Percentiles rank a stretch among this genome's conserved stretches.
Conservation (phyloP, 1,140 invertebrate genomes). For the Papilio xuthus region DNA sequence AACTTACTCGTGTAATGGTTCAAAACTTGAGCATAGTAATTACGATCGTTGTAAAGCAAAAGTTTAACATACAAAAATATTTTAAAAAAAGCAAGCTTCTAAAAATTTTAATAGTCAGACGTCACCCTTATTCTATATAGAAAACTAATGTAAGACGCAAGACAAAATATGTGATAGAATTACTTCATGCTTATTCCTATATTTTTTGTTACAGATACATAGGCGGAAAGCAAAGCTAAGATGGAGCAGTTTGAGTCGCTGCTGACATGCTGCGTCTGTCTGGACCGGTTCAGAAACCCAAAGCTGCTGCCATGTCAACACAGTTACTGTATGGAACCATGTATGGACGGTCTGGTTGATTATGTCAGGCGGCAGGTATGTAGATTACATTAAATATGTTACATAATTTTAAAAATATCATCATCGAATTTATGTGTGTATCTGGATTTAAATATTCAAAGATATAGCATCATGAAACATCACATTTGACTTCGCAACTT, state of each 20-base stretch:
- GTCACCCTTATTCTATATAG: too few relatives aligned
- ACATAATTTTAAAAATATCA: neutral
- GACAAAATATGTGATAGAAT: too few relatives aligned
- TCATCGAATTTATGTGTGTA: neutral
- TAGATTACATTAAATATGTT: neutral
- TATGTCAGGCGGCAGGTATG: slow-evolving; percentile 94
- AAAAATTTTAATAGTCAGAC: too few relatives aligned
- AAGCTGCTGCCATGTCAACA: slow-evolving; percentile 99
- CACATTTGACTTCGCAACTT: slow-evolving; percentile 20
- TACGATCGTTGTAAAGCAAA: neutral
- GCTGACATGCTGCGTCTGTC: slow-evolving; percentile 98
- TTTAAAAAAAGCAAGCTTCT: too few relatives aligned
- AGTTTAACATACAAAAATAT: neutral
- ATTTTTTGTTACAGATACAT: slow-evolving; percentile 65
- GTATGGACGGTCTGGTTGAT: slow-evolving; percentile 98
- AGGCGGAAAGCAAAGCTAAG: slow-evolving; percentile 67
- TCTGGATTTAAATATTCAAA: neutral
- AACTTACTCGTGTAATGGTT: neutral
- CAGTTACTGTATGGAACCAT: slow-evolving; percentile 99
- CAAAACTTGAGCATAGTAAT: neutral
- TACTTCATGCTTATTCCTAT: too few relatives aligned
- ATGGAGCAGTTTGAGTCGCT: slow-evolving; percentile 99
- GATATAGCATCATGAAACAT: neutral
- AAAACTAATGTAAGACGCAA: too few relatives aligned
- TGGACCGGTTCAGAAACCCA: slow-evolving; percentile 98